Evolutionary conservation across 2,888 invertebrate genomes (phyloP).

Genomic region (Pyrocoelia pectoralis): DNA sequence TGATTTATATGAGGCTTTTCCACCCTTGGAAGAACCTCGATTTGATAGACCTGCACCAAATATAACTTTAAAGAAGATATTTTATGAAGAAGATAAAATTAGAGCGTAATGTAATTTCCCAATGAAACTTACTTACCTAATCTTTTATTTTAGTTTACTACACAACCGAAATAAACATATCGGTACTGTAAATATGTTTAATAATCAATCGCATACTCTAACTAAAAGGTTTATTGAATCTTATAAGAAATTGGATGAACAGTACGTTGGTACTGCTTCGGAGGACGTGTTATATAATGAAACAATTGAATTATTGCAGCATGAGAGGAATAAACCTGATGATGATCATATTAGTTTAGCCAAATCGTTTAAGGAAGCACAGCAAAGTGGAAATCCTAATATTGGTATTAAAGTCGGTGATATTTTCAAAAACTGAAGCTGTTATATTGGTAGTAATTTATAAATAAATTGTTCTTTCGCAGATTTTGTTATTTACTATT

Average conservation of each 20-base stretch:
- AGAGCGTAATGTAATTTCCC: constrained; percentile 78
- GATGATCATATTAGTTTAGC: constrained; percentile 34
- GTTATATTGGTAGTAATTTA: background rate
- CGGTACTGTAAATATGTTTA: constrained; percentile 65
- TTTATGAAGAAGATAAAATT: constrained; percentile 83
- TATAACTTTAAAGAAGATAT: constrained; percentile 71
- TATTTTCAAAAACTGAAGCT: constrained; percentile 20
- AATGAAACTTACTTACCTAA: background rate
- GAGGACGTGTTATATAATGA: constrained; percentile 60
- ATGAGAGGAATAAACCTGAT: constrained; percentile 40
- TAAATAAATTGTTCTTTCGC: too few relatives aligned
- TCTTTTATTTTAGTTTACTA: constrained; percentile 62
- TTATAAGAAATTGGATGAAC: constrained; percentile 66
- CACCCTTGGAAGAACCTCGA: constrained; percentile 84
- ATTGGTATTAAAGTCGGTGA: constrained; percentile 29
- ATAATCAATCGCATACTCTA: constrained; percentile 61
- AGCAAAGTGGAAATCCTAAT: constrained; percentile 24
- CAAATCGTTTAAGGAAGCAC: constrained; percentile 44
- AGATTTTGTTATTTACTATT: too few relatives aligned
- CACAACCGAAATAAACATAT: constrained; percentile 67
- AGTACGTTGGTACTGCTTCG: constrained; percentile 60
- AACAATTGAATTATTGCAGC: constrained; percentile 55
- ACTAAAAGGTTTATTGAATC: constrained; percentile 69
- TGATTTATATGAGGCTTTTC: constrained; percentile 89
- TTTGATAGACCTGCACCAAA: constrained; percentile 73